Conservation (phyloP, 2,888 invertebrate genomes). For the Acholoe squamosa region DNA sequence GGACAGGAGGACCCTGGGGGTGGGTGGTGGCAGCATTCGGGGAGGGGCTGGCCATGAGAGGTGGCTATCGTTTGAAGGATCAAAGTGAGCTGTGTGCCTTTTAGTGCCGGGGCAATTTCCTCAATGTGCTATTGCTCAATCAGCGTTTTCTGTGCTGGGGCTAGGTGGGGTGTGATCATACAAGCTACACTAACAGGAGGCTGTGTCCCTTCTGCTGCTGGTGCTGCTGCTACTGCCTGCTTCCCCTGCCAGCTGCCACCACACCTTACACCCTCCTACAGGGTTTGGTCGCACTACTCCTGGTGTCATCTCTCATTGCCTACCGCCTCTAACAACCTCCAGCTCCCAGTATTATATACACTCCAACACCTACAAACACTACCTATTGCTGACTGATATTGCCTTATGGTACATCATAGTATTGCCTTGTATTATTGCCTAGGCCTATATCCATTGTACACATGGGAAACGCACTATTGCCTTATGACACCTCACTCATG, state of each 20-base stretch:
- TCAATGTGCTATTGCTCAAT: conserved; percentile 48
- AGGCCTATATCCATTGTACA: no score
- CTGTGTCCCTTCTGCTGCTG: neutral
- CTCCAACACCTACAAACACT: conserved; percentile 6
- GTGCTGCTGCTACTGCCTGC: neutral
- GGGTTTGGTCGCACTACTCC: neutral
- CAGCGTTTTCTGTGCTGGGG: conserved; percentile 14
- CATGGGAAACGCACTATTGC: no score
- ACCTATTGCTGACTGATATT: neutral
- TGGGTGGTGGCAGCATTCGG: neutral
- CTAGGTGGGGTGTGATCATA: conserved; percentile 44
- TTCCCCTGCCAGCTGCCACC: neutral
- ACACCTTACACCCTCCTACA: neutral
- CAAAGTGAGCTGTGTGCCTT: conserved; percentile 53
- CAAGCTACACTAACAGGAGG: neutral
- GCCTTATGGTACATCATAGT: no score
- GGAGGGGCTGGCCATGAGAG: neutral
- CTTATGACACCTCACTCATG: no score
- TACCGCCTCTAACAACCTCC: no score
- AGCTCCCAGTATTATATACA: neutral
- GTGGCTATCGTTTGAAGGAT: conserved; percentile 34
- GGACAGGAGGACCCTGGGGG: conserved; percentile 14
- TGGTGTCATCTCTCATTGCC: no score
- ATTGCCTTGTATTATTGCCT: no score
- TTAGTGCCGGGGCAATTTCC: conserved; percentile 56